phyloP scores from a whole-genome alignment of 2,113 vertebrate species.

The Choloepus hoffmanni region DNA sequence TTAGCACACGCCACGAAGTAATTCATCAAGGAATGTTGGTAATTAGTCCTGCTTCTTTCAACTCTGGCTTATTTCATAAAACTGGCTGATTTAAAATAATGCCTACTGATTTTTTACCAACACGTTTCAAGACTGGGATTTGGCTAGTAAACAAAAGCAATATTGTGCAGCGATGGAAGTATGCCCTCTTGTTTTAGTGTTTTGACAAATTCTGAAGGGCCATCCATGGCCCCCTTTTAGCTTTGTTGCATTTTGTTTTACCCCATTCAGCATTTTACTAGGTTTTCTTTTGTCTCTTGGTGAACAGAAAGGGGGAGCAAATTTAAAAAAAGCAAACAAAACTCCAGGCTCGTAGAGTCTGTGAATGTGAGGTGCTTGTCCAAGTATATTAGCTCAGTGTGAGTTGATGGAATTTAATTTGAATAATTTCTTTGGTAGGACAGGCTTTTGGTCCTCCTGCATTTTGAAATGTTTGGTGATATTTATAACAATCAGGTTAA shows the following conservation, averaged over 20 bases:
- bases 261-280: constrained; percentile 73
- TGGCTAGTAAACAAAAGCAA: constrained; percentile 87
- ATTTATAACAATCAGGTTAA: constrained; percentile 61
- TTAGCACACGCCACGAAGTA: constrained; percentile 95
- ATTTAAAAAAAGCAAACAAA: constrained; percentile 55
- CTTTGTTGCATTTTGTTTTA: constrained; percentile 79
- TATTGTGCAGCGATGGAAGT: constrained; percentile 82
- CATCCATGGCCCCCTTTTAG: constrained; percentile 50
- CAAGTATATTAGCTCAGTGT: constrained; percentile 74
- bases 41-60: constrained; percentile 95
- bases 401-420: constrained; percentile 86
- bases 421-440: constrained; percentile 77
- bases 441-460: constrained; percentile 70
- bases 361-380: constrained; percentile 79
- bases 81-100: constrained; percentile 92
- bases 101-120: constrained; percentile 92
- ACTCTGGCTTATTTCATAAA: constrained; percentile 93
- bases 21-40: constrained; percentile 96
- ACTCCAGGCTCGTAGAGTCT: constrained; percentile 38
- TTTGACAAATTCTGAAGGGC: constrained; percentile 71
- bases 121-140: constrained; percentile 88
- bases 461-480: constrained; percentile 66
- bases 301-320: constrained; percentile 62
- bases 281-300: constrained; percentile 75
- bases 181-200: constrained; percentile 71